These are phyloP conservation scores for Hexactinellida sp. DNA, from an alignment of 37 sponge, comb jelly and placozoan genomes.

Conservation along the genomic window DNA sequence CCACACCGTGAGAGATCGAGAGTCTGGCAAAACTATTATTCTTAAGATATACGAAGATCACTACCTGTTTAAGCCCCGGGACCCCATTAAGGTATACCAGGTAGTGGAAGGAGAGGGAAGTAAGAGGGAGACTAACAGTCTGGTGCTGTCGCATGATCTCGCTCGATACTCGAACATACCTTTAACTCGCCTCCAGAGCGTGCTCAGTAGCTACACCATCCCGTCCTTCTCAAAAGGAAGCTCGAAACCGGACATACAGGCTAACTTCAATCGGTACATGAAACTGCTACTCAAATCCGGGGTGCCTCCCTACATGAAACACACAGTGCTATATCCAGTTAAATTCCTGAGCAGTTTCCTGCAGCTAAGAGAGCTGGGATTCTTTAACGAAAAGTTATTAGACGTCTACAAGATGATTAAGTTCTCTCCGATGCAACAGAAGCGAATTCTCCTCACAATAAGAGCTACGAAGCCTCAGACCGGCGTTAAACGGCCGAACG, in stretches of 20 bases:
- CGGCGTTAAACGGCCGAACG: background rate
- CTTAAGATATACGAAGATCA: slow-evolving; percentile 5
- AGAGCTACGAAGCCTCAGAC: background rate
- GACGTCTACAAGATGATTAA: background rate
- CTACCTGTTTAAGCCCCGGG: background rate
- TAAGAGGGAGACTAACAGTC: background rate
- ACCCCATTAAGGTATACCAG: background rate
- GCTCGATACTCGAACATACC: background rate
- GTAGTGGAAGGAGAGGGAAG: background rate
- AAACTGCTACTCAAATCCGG: background rate
- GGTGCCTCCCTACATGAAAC: background rate
- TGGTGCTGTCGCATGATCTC: background rate
- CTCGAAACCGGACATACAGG: background rate
- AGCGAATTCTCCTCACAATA: background rate
- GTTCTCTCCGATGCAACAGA: background rate
- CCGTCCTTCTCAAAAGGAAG: background rate
- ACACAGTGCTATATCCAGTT: background rate
- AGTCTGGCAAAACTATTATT: background rate
- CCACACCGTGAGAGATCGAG: background rate
- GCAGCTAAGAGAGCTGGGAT: background rate
- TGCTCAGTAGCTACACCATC: background rate
- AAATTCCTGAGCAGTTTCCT: background rate
- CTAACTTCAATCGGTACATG: background rate
- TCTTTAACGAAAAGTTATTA: background rate
- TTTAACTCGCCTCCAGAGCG: background rate